These are phyloP conservation scores for Neoarius graeffei DNA, from an alignment of 2,113 vertebrate species.

Conservation along the genomic window DNA sequence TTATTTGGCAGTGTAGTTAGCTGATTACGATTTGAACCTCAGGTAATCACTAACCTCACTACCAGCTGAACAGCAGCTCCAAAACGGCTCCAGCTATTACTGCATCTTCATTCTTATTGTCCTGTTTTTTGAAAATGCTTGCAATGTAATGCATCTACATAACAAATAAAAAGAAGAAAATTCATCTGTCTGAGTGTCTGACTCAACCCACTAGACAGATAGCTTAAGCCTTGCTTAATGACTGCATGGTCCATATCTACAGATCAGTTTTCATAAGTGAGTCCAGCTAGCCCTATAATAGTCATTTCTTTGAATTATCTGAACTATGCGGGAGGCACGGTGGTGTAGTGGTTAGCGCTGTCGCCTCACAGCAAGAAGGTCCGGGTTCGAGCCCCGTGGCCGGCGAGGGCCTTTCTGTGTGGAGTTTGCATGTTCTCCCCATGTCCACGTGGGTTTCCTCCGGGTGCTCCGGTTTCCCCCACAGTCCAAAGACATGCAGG, in stretches of 20 bases:
- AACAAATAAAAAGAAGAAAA: constrained; percentile 24
- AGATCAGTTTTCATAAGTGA: not conserved
- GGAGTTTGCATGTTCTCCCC: too few species aligned
- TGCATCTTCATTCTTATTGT: not conserved
- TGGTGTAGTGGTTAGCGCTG: too few species aligned
- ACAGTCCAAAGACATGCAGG: too few species aligned
- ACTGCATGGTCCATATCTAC: not conserved
- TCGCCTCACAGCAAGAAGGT: too few species aligned
- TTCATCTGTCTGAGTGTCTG: not conserved
- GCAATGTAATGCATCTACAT: not conserved
- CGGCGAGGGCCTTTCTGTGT: too few species aligned
- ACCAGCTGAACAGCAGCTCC: constrained; percentile 75
- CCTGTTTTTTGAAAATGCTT: not conserved
- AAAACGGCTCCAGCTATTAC: not conserved
- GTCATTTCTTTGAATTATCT: too few species aligned
- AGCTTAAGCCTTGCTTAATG: not conserved
- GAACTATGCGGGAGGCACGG: too few species aligned
- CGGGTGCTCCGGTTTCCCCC: too few species aligned
- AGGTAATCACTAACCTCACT: constrained; percentile 89
- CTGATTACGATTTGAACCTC: constrained; percentile 76
- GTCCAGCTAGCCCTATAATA: not conserved
- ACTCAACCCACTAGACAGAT: not conserved
- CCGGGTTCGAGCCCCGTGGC: too few species aligned
- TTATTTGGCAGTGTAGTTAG: constrained; percentile 92
- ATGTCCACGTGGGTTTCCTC: too few species aligned